phyloP scores from a whole-genome alignment of 2,797 vertebrate genomes.

The Podarcis lilfordi region DNA sequence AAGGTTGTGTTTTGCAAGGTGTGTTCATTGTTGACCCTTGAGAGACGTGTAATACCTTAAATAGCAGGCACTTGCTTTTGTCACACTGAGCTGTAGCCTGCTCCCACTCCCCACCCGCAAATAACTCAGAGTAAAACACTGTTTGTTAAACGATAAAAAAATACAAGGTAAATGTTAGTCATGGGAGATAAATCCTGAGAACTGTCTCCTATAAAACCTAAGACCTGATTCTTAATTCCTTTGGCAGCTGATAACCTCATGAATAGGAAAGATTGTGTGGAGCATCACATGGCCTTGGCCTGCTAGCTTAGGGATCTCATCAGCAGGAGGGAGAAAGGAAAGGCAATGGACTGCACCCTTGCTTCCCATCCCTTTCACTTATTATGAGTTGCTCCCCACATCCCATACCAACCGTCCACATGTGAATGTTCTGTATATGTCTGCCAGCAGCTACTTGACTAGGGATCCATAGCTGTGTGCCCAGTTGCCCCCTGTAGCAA shows the following conservation, averaged over 20 bases:
- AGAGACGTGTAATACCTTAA: neutral
- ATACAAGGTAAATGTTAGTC: neutral
- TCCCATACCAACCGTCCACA: neutral
- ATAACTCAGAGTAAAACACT: neutral
- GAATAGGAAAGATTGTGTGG: neutral
- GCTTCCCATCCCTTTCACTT: neutral
- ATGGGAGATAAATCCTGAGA: neutral
- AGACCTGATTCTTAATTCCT: neutral
- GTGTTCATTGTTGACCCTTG: neutral
- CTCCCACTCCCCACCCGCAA: neutral
- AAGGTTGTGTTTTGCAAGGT: neutral
- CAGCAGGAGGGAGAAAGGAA: fast-evolving
- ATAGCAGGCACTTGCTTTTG: neutral
- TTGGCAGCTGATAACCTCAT: neutral
- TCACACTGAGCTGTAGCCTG: neutral
- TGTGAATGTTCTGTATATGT: neutral
- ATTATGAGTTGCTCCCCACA: neutral
- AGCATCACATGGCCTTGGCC: neutral
- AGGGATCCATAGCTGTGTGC: neutral
- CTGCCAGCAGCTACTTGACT: neutral
- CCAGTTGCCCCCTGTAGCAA: neutral
- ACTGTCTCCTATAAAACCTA: neutral
- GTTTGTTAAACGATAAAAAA: neutral
- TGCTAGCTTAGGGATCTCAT: neutral
- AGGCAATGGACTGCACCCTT: neutral